Evolutionary conservation across 2,113 vertebrate species (phyloP).

Genomic region (Tupaia chinensis): DNA sequence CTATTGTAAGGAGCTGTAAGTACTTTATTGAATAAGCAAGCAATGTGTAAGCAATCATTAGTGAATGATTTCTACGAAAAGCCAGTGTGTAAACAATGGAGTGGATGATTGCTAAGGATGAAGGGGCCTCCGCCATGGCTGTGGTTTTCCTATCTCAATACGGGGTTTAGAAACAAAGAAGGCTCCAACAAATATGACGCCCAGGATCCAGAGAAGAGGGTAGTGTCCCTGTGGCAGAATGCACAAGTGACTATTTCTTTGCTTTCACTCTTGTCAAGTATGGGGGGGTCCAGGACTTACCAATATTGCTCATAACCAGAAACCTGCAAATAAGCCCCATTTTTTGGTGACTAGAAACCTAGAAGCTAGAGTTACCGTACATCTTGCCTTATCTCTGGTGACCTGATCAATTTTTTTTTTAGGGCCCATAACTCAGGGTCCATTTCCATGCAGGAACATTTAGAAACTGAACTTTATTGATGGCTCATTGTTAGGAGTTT

Average conservation of each 20-base stretch:
- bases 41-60: too few species aligned
- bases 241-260: neutral
- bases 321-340: neutral
- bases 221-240: neutral
- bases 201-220: neutral
- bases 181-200: neutral
- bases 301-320: neutral
- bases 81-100: too few species aligned
- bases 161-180: neutral
- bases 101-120: too few species aligned
- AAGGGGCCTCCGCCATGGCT: too few species aligned
- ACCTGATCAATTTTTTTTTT: neutral
- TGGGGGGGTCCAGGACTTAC: neutral
- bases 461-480: slow-evolving; percentile 45
- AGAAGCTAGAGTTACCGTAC: neutral
- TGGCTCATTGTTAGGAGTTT: slow-evolving; percentile 27
- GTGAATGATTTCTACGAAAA: too few species aligned
- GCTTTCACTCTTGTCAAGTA: neutral
- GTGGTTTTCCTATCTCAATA: too few species aligned
- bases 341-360: neutral
- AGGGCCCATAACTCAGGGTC: neutral
- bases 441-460: neutral
- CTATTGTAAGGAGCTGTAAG: too few species aligned
- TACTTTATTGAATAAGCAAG: too few species aligned
- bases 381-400: neutral